Conservation (phyloP, 2,113 vertebrate species). For the Boulengeromyrus knoepffleri region DNA sequence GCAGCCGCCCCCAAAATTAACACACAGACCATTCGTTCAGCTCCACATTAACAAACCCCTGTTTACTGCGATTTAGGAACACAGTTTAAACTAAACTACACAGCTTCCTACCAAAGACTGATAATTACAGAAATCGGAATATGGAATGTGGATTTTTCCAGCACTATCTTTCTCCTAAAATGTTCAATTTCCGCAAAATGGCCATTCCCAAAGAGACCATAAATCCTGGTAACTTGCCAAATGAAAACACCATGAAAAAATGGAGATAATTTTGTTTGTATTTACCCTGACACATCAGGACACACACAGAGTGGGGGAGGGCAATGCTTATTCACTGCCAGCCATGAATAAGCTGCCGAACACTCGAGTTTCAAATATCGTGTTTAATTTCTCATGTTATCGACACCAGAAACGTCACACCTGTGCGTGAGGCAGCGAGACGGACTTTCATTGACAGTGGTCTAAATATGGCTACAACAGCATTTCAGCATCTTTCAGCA, state of each 20-base stretch:
- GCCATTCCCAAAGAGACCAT: not conserved
- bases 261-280: not conserved
- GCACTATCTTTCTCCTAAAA: not conserved
- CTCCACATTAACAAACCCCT: not conserved
- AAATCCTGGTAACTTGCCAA: not conserved
- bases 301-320: not conserved
- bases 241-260: not conserved
- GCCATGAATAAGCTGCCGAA: constrained; percentile 25
- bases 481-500: constrained; percentile 24
- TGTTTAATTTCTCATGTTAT: constrained; percentile 25
- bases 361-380: constrained; percentile 30
- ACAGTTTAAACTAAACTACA: not conserved
- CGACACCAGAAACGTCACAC: constrained; percentile 22
- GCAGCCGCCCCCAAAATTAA: not conserved
- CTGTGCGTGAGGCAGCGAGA: not conserved
- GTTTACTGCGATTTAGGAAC: not conserved
- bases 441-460: not conserved
- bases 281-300: not conserved
- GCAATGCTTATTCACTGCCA: not conserved
- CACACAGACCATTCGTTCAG: not conserved
- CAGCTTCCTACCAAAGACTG: not conserved
- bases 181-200: not conserved
- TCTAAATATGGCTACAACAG: constrained; percentile 30
- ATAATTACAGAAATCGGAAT: not conserved
- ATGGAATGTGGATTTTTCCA: not conserved